phyloP scores from a whole-genome alignment of 2,113 vertebrate genomes.

The Turnix velox region DNA sequence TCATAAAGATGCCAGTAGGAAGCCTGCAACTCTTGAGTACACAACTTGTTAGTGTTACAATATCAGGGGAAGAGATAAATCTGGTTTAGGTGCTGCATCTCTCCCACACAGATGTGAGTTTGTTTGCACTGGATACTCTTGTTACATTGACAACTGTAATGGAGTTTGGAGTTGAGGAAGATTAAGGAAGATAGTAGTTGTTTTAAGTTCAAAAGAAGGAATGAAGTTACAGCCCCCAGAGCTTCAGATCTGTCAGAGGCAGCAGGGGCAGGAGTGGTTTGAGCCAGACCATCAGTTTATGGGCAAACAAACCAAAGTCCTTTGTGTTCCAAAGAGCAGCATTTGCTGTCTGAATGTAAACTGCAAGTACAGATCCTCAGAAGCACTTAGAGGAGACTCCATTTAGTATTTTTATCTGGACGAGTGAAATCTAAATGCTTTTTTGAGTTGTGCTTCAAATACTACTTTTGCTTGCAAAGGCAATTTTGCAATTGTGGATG shows the following conservation, averaged over 20 bases:
- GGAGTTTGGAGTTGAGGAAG: neutral
- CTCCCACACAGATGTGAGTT: neutral
- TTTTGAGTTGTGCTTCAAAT: neutral
- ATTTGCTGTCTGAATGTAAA: neutral
- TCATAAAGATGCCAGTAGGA: conserved; percentile 64
- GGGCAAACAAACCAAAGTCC: fast-evolving
- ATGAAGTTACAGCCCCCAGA: neutral
- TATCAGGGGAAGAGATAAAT: conserved; percentile 54
- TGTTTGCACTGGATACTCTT: neutral
- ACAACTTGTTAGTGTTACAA: conserved; percentile 59
- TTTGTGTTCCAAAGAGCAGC: neutral
- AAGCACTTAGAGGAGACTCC: neutral
- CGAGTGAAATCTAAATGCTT: neutral
- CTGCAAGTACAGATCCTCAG: neutral
- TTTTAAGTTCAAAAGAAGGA: neutral
- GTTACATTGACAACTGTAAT: neutral
- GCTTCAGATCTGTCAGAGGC: neutral
- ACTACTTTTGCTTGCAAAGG: neutral
- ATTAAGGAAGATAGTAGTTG: neutral
- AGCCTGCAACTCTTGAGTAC: conserved; percentile 49
- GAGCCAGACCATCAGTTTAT: neutral
- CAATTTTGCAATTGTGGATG: neutral
- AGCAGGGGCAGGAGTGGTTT: neutral
- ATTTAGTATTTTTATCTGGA: neutral
- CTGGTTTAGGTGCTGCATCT: neutral